phyloP scores from a whole-genome alignment of 1,140 invertebrate species.

The Drosophila simulans region DNA sequence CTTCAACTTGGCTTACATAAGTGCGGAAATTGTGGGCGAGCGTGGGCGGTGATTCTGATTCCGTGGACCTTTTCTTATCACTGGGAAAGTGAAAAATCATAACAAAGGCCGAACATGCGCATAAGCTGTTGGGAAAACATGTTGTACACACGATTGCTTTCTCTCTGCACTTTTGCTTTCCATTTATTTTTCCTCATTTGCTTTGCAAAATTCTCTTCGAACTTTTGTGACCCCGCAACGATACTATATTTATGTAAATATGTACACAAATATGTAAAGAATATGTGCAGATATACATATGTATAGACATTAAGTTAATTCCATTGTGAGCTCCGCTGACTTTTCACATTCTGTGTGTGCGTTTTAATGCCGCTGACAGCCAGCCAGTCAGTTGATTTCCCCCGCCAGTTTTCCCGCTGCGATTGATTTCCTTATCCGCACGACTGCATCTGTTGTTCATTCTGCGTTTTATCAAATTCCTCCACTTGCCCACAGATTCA shows the following conservation, averaged over 20 bases:
- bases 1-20: slow-evolving; percentile 67
- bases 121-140: slow-evolving; percentile 41
- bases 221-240: slow-evolving; percentile 12
- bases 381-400: slow-evolving; percentile 21
- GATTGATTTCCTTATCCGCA: slow-evolving; percentile 47
- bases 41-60: slow-evolving; percentile 1
- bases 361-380: slow-evolving; percentile 31
- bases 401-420: slow-evolving; percentile 16
- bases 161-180: neutral
- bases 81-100: slow-evolving; percentile 35
- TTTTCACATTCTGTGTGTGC: slow-evolving; percentile 24
- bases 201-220: slow-evolving; percentile 23
- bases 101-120: slow-evolving; percentile 57
- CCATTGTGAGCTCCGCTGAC: slow-evolving; percentile 18
- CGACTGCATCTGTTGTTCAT: slow-evolving; percentile 3
- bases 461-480: slow-evolving; percentile 56
- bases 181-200: neutral
- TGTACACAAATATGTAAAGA: neutral
- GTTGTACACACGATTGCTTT: slow-evolving; percentile 8
- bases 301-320: neutral
- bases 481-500: slow-evolving; percentile 13
- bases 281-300: neutral
- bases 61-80: slow-evolving; percentile 42
- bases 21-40: neutral
- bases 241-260: neutral